Evolutionary conservation across 2,797 vertebrate species (phyloP).

Genomic region (Channallabes apus): DNA sequence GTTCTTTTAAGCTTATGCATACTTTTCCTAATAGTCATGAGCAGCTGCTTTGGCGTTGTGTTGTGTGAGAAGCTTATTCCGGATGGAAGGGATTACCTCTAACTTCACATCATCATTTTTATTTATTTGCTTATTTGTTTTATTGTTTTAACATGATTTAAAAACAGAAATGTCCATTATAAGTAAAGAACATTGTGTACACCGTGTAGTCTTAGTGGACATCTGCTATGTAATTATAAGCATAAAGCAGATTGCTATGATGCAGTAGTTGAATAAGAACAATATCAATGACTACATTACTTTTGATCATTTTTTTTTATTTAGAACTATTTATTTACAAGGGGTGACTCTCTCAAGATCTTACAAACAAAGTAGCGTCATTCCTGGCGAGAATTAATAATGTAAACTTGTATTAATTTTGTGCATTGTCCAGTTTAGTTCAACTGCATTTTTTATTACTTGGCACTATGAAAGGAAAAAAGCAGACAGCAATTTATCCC

Average conservation of each 20-base stretch:
- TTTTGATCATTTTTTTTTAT: no score
- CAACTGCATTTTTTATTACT: not conserved
- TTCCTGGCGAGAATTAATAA: not conserved
- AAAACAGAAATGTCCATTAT: not conserved
- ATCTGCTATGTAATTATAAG: not conserved
- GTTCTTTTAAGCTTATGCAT: constrained; percentile 35
- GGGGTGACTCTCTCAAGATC: no score
- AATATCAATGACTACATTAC: no score
- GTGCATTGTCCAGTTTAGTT: not conserved
- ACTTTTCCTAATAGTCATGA: constrained; percentile 46
- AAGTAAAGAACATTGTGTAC: not conserved
- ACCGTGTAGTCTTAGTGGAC: not conserved
- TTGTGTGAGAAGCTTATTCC: constrained; percentile 37
- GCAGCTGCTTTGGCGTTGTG: constrained; percentile 43
- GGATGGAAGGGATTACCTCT: constrained; percentile 42
- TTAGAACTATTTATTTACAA: no score
- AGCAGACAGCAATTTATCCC: constrained; percentile 30
- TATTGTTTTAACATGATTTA: not conserved
- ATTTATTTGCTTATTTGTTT: no score
- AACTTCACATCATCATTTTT: constrained; percentile 8
- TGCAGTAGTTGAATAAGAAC: not conserved
- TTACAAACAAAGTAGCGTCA: no score
- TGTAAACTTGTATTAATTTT: not conserved
- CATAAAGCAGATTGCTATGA: not conserved
- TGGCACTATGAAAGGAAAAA: not conserved